Base-by-base conservation (phyloP, 1,140 invertebrate species). In the Pseudoatta argentina region DNA sequence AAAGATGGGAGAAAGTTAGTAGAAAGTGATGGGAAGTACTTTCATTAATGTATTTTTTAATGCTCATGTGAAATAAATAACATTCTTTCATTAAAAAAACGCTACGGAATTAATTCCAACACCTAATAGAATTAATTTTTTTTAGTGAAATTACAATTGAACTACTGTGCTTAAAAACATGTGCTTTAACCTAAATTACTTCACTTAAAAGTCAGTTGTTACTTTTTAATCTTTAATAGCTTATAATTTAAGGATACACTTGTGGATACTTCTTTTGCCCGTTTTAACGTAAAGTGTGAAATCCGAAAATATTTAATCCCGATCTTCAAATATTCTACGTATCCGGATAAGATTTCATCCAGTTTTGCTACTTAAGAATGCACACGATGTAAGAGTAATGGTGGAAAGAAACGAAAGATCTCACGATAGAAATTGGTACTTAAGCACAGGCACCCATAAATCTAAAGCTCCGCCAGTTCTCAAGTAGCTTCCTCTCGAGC, bases 401-500 rank as follows among this genome's bases (percentile, higher is more conserved):
- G 55, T 39, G 30, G 34, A 81, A 57, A 85, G 44, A 48, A 85
- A 61, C 18, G 64, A 88, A 51, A 77, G 67, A 88, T 85, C 73
- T 88, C 63, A 77, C 69, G 86, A 92, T 87, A 89, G 63, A 79
- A 88, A 91, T 91, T 81, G 67, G 85, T 86, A 77, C 90, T 91
- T 85, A 85, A 72, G 57, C 39, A 57, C 88, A 91, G 85, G 89
- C 88, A 51, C 87, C 77, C 76, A 91, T 92, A 91, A 92, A 91
- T 93, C 81, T 72, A 77, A 91, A 91, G 77, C 88, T 86, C 85
- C 86, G 61, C 76, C 87, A 86, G 76, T 82, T 91, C 87, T 93
- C 89, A 85, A 93, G 93, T 89, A 86, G 89, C 91, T 85, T 87
- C 75, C 72, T 53, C 77, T 94, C 92, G 89, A 94, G 93, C 92